These are phyloP conservation scores for Apodemus agrarius DNA, from an alignment of 2,797 vertebrate species.

Conservation along the genomic window DNA sequence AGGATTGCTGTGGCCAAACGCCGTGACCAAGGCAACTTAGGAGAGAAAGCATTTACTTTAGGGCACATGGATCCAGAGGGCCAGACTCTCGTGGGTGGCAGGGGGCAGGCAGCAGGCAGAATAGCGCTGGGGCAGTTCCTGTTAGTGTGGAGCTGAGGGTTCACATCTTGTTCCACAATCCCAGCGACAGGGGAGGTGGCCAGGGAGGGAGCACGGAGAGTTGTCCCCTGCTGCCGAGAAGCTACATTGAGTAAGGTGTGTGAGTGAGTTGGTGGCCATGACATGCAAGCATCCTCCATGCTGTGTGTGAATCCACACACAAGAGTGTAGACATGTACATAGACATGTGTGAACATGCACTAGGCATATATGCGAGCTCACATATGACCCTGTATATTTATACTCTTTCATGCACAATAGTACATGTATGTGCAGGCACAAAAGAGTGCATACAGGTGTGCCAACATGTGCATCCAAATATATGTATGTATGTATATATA, in stretches of 20 bases:
- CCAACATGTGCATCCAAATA: neutral
- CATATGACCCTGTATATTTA: neutral
- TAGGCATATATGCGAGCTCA: neutral
- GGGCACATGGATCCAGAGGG: neutral
- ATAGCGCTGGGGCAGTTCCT: too few relatives aligned
- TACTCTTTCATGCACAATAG: neutral
- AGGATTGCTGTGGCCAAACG: neutral
- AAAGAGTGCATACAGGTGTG: neutral
- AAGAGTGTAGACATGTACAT: neutral
- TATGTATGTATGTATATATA: neutral
- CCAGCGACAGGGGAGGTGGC: neutral
- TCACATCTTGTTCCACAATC: neutral
- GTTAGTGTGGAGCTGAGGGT: neutral
- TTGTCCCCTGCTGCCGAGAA: neutral
- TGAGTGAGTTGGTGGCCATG: neutral
- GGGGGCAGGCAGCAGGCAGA: too few relatives aligned
- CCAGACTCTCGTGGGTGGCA: too few relatives aligned
- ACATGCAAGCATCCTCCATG: neutral
- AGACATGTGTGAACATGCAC: neutral
- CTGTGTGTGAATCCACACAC: neutral
- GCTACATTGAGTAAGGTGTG: neutral
- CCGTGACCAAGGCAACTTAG: neutral
- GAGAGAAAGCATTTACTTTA: neutral
- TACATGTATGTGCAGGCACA: neutral
- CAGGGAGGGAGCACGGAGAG: neutral